phyloP scores from a whole-genome alignment of 2,113 vertebrate genomes.

The Lampris megalopsis region DNA sequence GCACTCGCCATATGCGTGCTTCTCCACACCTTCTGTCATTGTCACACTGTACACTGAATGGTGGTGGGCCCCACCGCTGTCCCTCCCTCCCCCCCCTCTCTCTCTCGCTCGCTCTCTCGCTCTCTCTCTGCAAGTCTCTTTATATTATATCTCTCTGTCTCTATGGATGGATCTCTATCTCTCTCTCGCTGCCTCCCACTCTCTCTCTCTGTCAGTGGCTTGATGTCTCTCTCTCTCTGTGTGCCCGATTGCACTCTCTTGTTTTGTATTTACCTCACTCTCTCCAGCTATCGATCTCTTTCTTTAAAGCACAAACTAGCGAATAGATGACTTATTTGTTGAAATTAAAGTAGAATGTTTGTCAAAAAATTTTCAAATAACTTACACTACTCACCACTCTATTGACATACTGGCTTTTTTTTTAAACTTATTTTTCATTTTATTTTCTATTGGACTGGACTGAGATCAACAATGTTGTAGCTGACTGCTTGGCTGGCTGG shows the following conservation, averaged over 20 bases:
- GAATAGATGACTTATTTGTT: too few species aligned
- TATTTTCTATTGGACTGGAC: not conserved
- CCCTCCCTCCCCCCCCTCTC: conserved; percentile 12
- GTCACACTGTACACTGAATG: conserved; percentile 50
- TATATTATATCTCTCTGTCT: conserved; percentile 6
- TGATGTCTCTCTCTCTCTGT: too few species aligned
- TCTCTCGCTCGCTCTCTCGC: conserved; percentile 39
- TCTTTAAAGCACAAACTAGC: too few species aligned
- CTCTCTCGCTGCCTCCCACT: not conserved
- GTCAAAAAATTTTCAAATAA: too few species aligned
- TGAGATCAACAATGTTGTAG: conserved; percentile 49
- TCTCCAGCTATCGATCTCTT: not conserved
- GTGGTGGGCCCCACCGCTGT: conserved; percentile 28
- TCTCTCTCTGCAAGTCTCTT: not conserved
- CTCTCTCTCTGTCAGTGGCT: not conserved
- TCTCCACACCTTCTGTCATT: conserved; percentile 79
- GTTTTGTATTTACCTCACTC: not conserved
- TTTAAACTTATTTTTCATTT: not conserved
- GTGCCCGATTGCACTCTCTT: too few species aligned
- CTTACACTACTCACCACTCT: not conserved
- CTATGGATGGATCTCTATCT: conserved; percentile 5
- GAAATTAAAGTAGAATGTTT: too few species aligned
- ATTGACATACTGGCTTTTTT: not conserved
- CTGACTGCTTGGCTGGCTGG: conserved; percentile 35
- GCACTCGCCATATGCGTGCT: conserved; percentile 79